Percentiles rank a stretch among this genome's conserved stretches.
Evolutionary conservation across 2,113 vertebrate genomes (phyloP).

Genomic region (Psilopogon haemacephalus): DNA sequence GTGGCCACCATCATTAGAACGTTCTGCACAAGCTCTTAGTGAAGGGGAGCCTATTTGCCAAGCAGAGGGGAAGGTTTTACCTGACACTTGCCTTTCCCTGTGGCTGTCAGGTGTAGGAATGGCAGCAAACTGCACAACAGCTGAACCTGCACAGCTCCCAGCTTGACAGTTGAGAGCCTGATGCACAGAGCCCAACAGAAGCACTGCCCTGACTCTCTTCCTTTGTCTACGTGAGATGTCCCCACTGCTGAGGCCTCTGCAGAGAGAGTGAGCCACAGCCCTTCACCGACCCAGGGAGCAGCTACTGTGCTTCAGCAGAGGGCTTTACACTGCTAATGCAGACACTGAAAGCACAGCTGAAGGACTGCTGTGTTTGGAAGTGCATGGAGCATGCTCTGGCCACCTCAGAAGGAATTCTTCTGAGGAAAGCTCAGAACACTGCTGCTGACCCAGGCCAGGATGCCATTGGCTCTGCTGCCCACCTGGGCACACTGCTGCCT

Average conservation of each 20-base stretch:
- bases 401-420: neutral
- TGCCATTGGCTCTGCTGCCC: too few relatives aligned
- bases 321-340: neutral
- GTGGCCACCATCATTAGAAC: neutral
- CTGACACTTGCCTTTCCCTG: neutral
- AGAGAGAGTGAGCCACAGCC: neutral
- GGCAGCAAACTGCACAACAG: neutral
- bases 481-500: too few relatives aligned
- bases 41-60: neutral
- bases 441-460: too few relatives aligned
- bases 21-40: neutral
- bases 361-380: neutral
- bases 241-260: neutral
- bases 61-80: neutral
- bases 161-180: neutral
- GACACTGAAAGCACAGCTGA: neutral
- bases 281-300: neutral
- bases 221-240: fast-evolving
- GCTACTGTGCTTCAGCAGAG: too few relatives aligned
- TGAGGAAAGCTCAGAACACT: neutral
- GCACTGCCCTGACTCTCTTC: neutral
- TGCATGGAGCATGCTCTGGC: neutral
- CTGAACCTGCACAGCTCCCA: neutral
- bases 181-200: neutral
- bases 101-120: neutral